phyloP scores from a whole-genome alignment of 2,797 vertebrate genomes.

The Hybognathus amarus region DNA sequence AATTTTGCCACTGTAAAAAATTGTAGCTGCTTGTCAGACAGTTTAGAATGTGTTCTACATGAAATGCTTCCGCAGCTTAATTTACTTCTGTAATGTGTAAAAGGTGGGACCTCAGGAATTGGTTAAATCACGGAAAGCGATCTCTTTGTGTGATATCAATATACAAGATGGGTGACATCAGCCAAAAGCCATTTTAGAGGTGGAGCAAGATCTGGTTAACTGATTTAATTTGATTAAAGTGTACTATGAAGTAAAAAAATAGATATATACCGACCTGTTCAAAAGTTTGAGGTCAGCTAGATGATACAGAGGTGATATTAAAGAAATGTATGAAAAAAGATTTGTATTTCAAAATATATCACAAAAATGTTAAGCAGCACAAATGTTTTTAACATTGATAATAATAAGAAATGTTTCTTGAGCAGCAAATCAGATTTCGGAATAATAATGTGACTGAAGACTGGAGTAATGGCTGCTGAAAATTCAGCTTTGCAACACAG shows the following conservation, averaged over 20 bases:
- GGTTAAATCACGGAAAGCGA: neutral
- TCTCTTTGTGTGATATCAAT: neutral
- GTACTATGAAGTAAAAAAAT: too few relatives aligned
- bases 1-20: neutral
- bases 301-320: neutral
- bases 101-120: neutral
- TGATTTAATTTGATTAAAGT: neutral
- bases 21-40: conserved; percentile 2
- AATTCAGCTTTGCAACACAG: neutral
- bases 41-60: neutral
- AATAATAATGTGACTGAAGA: neutral
- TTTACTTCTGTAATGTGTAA: neutral
- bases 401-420: neutral
- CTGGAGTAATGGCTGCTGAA: neutral
- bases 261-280: neutral
- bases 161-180: neutral
- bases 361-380: neutral
- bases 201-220: neutral
- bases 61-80: neutral
- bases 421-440: neutral
- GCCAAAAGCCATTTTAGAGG: neutral
- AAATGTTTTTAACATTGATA: neutral
- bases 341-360: neutral
- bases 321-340: neutral
- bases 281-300: neutral